Conservation (phyloP, 2,113 vertebrate genomes). For the Dendropsophus ebraccatus region DNA sequence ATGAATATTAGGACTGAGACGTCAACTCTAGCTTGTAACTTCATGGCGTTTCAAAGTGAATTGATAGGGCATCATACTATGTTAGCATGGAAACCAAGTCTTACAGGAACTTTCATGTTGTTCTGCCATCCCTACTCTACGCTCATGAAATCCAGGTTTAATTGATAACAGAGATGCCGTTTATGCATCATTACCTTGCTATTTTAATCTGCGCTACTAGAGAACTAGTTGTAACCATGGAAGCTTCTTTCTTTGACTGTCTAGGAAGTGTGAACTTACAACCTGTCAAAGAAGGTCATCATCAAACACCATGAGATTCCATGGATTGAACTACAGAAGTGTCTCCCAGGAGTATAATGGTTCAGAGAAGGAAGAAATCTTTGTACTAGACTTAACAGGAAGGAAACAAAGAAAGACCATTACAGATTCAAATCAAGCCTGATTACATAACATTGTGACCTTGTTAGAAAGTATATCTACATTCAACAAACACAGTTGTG, state of each 20-base stretch:
- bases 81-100: neutral
- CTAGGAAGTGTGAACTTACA: constrained; percentile 27
- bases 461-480: constrained; percentile 26
- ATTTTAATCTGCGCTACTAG: constrained; percentile 11
- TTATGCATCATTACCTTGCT: constrained; percentile 1
- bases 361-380: constrained; percentile 9
- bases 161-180: constrained; percentile 4
- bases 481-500: neutral
- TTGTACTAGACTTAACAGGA: constrained; percentile 23
- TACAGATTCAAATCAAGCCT: constrained; percentile 51
- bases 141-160: constrained; percentile 11
- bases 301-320: constrained; percentile 23
- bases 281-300: constrained; percentile 51
- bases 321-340: constrained; percentile 4
- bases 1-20: neutral
- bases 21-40: neutral
- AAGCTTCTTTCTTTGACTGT: constrained; percentile 11
- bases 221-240: constrained; percentile 12
- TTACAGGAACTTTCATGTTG: constrained; percentile 1
- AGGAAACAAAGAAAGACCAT: constrained; percentile 23
- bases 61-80: neutral
- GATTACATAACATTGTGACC: constrained; percentile 34
- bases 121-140: neutral
- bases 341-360: constrained; percentile 7
- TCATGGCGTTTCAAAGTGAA: neutral